phyloP scores from a whole-genome alignment of 2,113 vertebrate genomes.

The Mus pahari region DNA sequence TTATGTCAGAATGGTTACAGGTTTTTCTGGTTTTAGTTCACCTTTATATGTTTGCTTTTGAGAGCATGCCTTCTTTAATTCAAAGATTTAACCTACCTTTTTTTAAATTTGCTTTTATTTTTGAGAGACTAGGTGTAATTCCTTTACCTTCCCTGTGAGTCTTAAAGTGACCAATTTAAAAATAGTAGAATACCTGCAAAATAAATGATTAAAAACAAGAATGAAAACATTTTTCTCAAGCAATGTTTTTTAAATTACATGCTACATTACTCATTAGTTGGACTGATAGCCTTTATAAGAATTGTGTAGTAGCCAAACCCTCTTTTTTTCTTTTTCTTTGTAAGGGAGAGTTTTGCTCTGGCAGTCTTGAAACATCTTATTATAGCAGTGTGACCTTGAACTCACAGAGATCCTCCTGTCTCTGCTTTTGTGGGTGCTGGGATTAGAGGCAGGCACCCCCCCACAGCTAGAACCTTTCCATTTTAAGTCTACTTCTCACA shows the following conservation, averaged over 20 bases:
- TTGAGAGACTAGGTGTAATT: not conserved
- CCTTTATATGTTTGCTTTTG: not conserved
- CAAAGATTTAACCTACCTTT: too few species aligned
- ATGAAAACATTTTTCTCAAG: slow-evolving; percentile 33
- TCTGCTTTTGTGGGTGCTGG: not conserved
- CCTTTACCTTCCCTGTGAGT: not conserved
- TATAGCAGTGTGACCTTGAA: not conserved
- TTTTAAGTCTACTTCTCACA: not conserved
- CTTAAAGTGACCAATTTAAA: slow-evolving; percentile 23
- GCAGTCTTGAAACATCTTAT: not conserved
- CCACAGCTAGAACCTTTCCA: not conserved
- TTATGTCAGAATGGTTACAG: slow-evolving; percentile 1
- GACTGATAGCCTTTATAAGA: not conserved
- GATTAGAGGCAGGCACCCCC: not conserved
- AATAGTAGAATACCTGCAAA: not conserved
- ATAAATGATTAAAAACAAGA: slow-evolving; percentile 30
- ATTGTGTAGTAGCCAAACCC: not conserved
- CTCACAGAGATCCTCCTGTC: not conserved
- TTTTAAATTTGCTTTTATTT: not conserved
- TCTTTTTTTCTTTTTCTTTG: not conserved
- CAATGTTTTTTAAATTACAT: slow-evolving; percentile 44
- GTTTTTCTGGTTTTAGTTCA: slow-evolving; percentile 33
- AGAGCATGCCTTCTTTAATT: not conserved
- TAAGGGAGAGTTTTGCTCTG: not conserved
- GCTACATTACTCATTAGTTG: not conserved